Evolutionary conservation across 1,140 invertebrate genomes (phyloP), one percentile per base, ranked within the genome.

Genomic region (Camponotus pennsylvanicus): DNA sequence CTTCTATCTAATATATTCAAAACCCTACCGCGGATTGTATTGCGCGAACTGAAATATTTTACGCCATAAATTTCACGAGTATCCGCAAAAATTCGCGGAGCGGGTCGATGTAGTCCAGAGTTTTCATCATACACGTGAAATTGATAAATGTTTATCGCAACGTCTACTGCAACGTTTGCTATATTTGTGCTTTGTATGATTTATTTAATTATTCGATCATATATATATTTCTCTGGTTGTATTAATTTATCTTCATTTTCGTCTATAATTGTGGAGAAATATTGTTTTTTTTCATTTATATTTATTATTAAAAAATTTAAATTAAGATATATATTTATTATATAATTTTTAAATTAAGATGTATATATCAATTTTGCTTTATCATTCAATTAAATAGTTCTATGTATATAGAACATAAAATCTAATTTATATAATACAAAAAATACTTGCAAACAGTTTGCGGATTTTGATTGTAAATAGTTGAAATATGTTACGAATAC

Each of bases 1-100:
- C 32, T n/a, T 37, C 70, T 89, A 78, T 37, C 70, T 89, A 78
- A 86, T 89, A 76, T 75, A 88, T 87, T 76, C 59, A 45, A 49
- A 76, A 73, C 52, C 27, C 45, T 34, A 42, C n/a, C 34, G 55
- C 69, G 86, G 34, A 83, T 80, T 70, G 52, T 82, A 21, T 88
- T 71, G 27, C 67, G 27, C 42, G 63, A 11, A 55, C 55, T 57
- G 67, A 40, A 83, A 75, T 73, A 59, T 76, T 88, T 67, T 42
- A 32, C 27, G 70, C 3, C 57, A 57, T 83, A 57, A 59, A 75
- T 61, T 70, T 59, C 66, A 45, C 63, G 45, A 61, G 42, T 42
- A 27, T 82, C 8, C 18, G 64, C 59, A 63, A 40, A 67, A 73
- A 75, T 27, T 2, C 11, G 52, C 27, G 64, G 64, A 34, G 55